phyloP scores from a whole-genome alignment of 2,113 vertebrate species.

The Plotosus lineatus region DNA sequence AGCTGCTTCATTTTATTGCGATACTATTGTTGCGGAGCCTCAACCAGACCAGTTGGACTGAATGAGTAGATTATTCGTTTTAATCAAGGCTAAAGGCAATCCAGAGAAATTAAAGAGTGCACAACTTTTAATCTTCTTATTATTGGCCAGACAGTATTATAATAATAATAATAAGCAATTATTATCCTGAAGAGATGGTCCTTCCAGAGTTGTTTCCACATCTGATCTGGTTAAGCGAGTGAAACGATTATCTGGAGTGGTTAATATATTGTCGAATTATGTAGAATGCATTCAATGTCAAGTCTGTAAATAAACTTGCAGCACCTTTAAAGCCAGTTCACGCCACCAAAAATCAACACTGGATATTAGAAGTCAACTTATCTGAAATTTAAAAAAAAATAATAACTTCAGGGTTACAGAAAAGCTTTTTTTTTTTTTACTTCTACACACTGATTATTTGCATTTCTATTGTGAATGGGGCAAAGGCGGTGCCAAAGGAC shows the following conservation, averaged over 20 bases:
- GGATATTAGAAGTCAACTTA: neutral
- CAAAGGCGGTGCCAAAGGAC: constrained; percentile 36
- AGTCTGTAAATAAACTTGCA: neutral
- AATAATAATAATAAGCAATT: neutral
- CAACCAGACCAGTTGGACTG: no score
- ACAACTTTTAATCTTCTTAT: no score
- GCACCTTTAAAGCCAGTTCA: neutral
- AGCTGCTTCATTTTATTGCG: no score
- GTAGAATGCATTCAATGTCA: neutral
- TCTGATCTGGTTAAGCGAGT: neutral
- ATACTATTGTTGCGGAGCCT: no score
- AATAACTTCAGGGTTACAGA: neutral
- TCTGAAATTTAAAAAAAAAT: neutral
- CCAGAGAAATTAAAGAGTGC: no score
- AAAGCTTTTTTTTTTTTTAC: no score
- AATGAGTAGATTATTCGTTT: no score
- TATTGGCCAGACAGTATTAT: no score
- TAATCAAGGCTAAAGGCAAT: no score
- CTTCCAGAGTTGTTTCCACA: neutral
- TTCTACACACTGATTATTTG: neutral
- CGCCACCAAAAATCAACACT: no score
- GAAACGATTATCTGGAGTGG: neutral
- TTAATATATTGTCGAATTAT: neutral
- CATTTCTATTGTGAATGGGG: neutral
- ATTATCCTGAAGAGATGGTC: neutral